Evolutionary conservation across 2,113 vertebrate species (phyloP), one percentile per base, ranked within the genome.

Genomic region (Phainopepla nitens): DNA sequence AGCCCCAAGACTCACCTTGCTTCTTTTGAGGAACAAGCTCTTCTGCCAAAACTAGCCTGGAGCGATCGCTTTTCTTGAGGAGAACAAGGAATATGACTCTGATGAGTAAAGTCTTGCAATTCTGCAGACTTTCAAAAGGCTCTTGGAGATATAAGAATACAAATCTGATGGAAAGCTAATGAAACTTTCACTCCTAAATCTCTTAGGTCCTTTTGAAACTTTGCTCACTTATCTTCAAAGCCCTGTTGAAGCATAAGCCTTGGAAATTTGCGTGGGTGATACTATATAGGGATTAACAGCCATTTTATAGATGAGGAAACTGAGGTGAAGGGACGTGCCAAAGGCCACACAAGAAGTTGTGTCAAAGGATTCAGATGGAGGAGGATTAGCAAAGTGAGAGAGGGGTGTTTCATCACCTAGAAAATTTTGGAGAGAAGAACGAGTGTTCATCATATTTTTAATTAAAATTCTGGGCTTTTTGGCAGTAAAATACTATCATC

Each of bases 91-190:
- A 66, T 91, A 85, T 58, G 87, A 91, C 51, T 82, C 54, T 88
- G 71, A 94, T 96, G 90, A 96, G 92, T 91, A 90, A 93, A 91
- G 75, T 88, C 87, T 93, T 91, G 91, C 84, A 94, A 50, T 96
- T 95, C 90, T 91, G 82, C 66, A 91, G 84, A 76, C 62, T 91
- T 94, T 95, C 94, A 97, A 97, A 97, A 97, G 83, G 72, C 72
- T 93, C 44, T 87, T 1, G 1, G 77, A 95, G 96, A 95, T 95
- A 89, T 35, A 90, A 80, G 87, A 94, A 82, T 39, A 82, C 60
- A 92, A 95, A 97, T 97, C 95, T 95, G 96, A 95, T 95, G 77
- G 94, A 95, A 91, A 93, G 73, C 87, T 94, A 96, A 97, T 95
- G 94, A 96, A 96, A 95, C 91, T 93, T 96, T 95, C 95, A 94